Evolutionary conservation across 2,888 invertebrate genomes (phyloP).

Genomic region (Thecocarcelia acutangulata): DNA sequence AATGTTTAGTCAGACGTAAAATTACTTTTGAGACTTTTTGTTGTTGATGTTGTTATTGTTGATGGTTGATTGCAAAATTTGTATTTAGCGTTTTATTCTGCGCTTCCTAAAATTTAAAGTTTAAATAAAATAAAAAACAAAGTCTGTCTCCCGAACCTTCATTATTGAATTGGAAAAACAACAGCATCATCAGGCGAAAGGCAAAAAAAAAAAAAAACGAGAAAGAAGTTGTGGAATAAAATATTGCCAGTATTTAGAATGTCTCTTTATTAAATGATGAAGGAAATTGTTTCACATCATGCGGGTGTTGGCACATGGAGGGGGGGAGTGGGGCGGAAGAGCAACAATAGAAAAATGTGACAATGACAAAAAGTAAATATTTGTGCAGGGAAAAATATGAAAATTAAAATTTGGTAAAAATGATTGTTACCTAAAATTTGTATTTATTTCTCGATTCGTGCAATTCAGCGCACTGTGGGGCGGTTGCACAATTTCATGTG

Average conservation of each 20-base stretch:
- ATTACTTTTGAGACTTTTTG: constrained; percentile 81
- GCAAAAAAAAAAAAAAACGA: too few species aligned
- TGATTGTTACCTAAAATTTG: constrained; percentile 34
- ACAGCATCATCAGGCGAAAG: constrained; percentile 32
- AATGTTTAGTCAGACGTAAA: constrained; percentile 82
- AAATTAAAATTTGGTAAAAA: constrained; percentile 37
- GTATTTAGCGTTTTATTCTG: constrained; percentile 38
- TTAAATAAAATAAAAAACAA: constrained; percentile 55
- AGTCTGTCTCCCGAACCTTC: constrained; percentile 15
- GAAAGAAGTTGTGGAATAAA: constrained; percentile 52
- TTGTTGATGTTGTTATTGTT: constrained; percentile 34
- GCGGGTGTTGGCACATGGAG: constrained; percentile 8
- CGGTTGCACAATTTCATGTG: not conserved
- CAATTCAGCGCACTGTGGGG: constrained; percentile 7
- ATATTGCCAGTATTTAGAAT: constrained; percentile 64
- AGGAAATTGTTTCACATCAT: constrained; percentile 23
- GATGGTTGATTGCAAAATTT: constrained; percentile 36
- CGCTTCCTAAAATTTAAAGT: constrained; percentile 51
- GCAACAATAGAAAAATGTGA: constrained; percentile 28
- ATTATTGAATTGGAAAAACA: constrained; percentile 40
- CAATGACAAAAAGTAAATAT: constrained; percentile 9
- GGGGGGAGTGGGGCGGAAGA: not conserved
- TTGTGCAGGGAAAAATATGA: not conserved
- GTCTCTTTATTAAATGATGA: constrained; percentile 55
- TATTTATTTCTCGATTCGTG: constrained; percentile 1